phyloP scores from a whole-genome alignment of 2,113 vertebrate genomes.

The Proterorhinus semilunaris region DNA sequence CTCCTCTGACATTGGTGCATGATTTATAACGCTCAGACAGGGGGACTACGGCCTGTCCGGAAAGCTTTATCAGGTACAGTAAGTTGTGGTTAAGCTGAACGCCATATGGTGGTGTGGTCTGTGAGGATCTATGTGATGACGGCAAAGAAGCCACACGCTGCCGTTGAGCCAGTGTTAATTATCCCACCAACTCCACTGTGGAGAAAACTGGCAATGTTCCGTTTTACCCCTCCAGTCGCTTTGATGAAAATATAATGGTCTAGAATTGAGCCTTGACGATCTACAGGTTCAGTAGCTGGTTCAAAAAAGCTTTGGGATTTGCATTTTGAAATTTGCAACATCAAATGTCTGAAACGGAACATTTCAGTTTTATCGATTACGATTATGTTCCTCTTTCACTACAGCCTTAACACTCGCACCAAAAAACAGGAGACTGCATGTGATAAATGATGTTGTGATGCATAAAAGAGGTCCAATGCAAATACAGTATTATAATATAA shows the following conservation, averaged over 20 bases:
- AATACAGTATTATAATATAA: too few species aligned
- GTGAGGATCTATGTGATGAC: slow-evolving; percentile 15
- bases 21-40: slow-evolving; percentile 51
- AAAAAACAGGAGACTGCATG: too few species aligned
- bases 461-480: too few species aligned
- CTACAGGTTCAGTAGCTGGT: neutral
- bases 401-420: too few species aligned
- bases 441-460: too few species aligned
- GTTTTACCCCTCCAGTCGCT: neutral
- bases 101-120: slow-evolving; percentile 15
- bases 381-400: too few species aligned
- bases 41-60: slow-evolving; percentile 4
- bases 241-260: neutral
- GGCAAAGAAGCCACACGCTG: slow-evolving; percentile 23
- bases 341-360: too few species aligned
- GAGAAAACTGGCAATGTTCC: neutral
- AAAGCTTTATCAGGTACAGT: slow-evolving; percentile 32
- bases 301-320: too few species aligned
- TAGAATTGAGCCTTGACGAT: too few species aligned
- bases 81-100: slow-evolving; percentile 1
- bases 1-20: slow-evolving; percentile 23
- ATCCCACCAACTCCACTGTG: slow-evolving; percentile 14
- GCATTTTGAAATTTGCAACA: too few species aligned
- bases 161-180: slow-evolving; percentile 28
- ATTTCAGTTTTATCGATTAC: too few species aligned